Evolutionary conservation across 2,888 invertebrate genomes (phyloP).

Genomic region (Minunthozetes semirufus): DNA sequence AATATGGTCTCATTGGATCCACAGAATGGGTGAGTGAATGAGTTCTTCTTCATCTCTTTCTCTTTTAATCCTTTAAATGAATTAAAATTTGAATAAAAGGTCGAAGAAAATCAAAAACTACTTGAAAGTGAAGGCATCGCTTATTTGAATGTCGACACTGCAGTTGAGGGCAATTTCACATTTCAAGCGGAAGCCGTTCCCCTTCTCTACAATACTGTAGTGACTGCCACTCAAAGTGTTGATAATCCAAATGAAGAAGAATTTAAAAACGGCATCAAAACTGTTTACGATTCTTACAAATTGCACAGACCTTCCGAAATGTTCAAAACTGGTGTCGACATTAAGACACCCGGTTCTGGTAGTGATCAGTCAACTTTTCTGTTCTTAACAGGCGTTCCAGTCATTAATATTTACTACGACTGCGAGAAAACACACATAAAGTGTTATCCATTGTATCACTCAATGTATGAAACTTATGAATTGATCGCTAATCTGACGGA

Average conservation of each 20-base stretch:
- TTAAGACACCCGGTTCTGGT: not conserved
- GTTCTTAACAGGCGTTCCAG: not conserved
- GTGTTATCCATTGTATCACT: conserved; percentile 45
- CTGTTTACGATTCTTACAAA: not conserved
- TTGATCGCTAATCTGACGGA: conserved; percentile 47
- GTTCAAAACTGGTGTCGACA: not conserved
- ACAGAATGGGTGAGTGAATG: conserved; percentile 48
- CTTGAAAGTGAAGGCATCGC: conserved; percentile 41
- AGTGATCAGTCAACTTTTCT: not conserved
- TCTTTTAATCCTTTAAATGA: not conserved
- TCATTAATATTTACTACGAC: not conserved
- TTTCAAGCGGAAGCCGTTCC: conserved; percentile 41
- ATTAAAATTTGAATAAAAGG: not conserved
- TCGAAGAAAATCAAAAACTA: conserved; percentile 42
- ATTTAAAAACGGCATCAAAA: not conserved
- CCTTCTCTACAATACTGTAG: conserved; percentile 40
- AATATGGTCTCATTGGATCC: conserved; percentile 52
- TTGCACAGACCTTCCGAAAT: not conserved
- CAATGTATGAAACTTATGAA: conserved; percentile 48
- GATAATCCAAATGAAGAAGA: conserved; percentile 38
- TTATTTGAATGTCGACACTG: conserved; percentile 42
- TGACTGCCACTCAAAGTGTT: conserved; percentile 41
- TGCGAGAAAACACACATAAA: not conserved
- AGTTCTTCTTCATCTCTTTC: not conserved
- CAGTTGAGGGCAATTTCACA: conserved; percentile 40